Percentiles rank a stretch among this genome's conserved stretches.
These are phyloP conservation scores for Parnassius smintheus DNA, from an alignment of 2,888 invertebrate species.

Conservation along the genomic window DNA sequence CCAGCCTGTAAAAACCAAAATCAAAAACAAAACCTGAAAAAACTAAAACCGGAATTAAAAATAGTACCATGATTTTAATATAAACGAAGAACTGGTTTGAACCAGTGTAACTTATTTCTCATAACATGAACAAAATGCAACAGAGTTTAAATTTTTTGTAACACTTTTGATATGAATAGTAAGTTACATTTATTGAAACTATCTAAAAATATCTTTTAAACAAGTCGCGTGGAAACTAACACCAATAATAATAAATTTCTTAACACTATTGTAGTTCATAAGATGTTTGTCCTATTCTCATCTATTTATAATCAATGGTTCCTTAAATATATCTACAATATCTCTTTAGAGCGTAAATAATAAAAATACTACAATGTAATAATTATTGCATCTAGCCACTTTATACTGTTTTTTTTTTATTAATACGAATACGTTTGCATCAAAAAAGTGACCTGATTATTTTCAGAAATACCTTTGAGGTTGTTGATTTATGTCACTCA, in stretches of 20 bases:
- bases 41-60: no score
- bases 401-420: constrained; percentile 2
- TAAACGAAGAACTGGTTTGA: no score
- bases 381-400: neutral
- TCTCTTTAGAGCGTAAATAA: neutral
- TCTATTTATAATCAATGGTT: constrained; percentile 16
- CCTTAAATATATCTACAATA: constrained; percentile 12
- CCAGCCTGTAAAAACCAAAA: no score
- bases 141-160: no score
- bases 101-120: no score
- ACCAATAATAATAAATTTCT: neutral
- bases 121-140: neutral
- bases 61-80: no score
- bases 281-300: constrained; percentile 22
- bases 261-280: constrained; percentile 14
- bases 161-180: no score
- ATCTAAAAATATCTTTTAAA: neutral
- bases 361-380: no score
- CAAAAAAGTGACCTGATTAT: constrained; percentile 23
- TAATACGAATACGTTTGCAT: constrained; percentile 11
- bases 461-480: constrained; percentile 10
- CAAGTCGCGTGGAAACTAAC: neutral
- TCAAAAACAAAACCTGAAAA: no score
- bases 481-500: constrained; percentile 11
- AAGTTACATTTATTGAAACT: no score